Evolutionary conservation across 2,113 vertebrate genomes (phyloP).

Genomic region (Spermophilus dauricus): DNA sequence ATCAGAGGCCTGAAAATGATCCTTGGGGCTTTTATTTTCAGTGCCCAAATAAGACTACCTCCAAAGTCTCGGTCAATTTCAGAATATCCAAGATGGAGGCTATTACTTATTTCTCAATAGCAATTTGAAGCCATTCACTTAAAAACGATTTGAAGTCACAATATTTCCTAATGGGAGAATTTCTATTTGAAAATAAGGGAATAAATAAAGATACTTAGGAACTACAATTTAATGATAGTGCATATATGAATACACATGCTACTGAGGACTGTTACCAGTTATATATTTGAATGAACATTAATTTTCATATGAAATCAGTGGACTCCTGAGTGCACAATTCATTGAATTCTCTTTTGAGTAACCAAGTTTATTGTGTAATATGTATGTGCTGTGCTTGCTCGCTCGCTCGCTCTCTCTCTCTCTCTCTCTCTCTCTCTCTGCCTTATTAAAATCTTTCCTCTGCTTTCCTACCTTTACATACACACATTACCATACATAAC

Average conservation of each 20-base stretch:
- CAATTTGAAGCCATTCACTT: background rate
- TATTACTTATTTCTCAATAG: slow-evolving; percentile 18
- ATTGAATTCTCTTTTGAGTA: slow-evolving; percentile 2
- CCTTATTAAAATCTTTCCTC: background rate
- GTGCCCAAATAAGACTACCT: background rate
- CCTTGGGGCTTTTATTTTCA: background rate
- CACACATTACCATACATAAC: background rate
- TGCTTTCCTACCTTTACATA: background rate
- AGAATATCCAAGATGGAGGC: background rate
- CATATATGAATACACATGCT: background rate
- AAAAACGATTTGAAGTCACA: background rate
- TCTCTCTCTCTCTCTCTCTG: background rate
- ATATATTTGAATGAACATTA: background rate
- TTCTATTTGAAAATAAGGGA: background rate
- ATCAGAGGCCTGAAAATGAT: slow-evolving; percentile 5
- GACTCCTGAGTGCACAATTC: background rate
- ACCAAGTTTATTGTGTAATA: background rate
- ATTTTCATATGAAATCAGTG: background rate
- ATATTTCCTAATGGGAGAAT: background rate
- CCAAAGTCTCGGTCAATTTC: background rate
- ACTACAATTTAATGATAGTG: background rate
- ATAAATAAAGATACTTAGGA: slow-evolving; percentile 36
- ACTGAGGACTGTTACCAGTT: background rate
- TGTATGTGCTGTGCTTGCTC: fast-evolving
- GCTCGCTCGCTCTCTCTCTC: background rate